Base-by-base conservation (phyloP, 2,888 invertebrate genomes). In the Synergus japonicus region DNA sequence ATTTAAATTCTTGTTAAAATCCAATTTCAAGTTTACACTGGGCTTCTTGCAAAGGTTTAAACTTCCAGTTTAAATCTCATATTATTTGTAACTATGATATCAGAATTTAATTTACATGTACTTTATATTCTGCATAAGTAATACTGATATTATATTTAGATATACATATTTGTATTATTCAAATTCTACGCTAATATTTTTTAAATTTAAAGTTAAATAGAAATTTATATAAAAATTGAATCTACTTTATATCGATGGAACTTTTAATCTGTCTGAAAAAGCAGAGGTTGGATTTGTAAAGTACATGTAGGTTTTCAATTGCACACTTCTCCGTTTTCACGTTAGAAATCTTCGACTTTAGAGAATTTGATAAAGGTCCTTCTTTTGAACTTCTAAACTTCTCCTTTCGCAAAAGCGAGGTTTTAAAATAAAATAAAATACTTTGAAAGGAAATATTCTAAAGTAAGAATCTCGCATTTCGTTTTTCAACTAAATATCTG, bases 11-110 rank as follows among this genome's bases (percentile, higher is more conserved):
- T 69, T 49, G 69, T 29, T 49, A 29, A 69, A 69, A 69, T 49
- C 69, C 49, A 69, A 69, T 69, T 69, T 69, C 49, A 54, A 69
- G 49, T 69, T 69, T 69, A 69, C 9, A 69, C 69, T 49, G 54
- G 29, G 9, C 49, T 69, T 69, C 37, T 69, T 22, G 67, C 22
- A 44, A 67, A 44, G 46, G 44, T 69, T 29, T 69, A 22, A 69
- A 29, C 15, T 69, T 46, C 5, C 7, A 69, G 67, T 69, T 69
- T 22, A 37, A 49, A 15, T 49, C 29, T 49, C 49, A 49, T 54
- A 69, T 69, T 1, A 69, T 54, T 54, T 69, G 15, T 37, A 54
- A 54, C 37, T 54, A 29, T n/a, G 37, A 22, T 69, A 69, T 69
- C 49, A 49, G 13, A 69, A 29, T 29, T 69, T 5, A 15, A 29